phyloP scores from a whole-genome alignment of 2,888 invertebrate genomes.

The Eilema griseolum region DNA sequence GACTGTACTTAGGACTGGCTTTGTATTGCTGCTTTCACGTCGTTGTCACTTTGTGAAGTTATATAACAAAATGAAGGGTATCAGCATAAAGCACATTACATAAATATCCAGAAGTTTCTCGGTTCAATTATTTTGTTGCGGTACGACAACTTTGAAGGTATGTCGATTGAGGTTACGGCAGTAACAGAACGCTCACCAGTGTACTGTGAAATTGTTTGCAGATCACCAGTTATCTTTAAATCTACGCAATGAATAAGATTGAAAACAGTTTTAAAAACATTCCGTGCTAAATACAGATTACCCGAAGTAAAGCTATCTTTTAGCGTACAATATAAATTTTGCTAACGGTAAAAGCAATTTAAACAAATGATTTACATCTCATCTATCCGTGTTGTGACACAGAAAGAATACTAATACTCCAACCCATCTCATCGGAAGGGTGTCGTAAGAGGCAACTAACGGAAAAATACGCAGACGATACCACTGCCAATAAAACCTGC shows the following conservation, averaged over 20 bases:
- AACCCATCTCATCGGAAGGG: too few species aligned
- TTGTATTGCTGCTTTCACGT: slow-evolving; percentile 43
- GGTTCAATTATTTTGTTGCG: slow-evolving; percentile 6
- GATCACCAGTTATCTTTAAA: not conserved
- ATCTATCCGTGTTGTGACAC: too few species aligned
- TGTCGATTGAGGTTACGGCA: not conserved
- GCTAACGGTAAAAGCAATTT: too few species aligned
- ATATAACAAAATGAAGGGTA: slow-evolving; percentile 14
- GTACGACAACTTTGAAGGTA: not conserved
- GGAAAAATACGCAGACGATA: too few species aligned
- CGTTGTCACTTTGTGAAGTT: slow-evolving; percentile 23
- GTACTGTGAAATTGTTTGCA: not conserved
- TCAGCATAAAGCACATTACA: slow-evolving; percentile 31
- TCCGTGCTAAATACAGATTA: not conserved
- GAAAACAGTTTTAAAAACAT: not conserved
- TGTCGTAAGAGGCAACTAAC: too few species aligned
- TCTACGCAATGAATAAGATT: not conserved
- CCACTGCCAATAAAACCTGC: too few species aligned
- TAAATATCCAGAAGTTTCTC: slow-evolving; percentile 26
- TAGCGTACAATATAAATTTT: too few species aligned
- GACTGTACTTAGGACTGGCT: slow-evolving; percentile 31
- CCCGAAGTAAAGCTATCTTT: too few species aligned
- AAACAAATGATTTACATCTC: too few species aligned
- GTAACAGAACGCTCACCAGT: not conserved
- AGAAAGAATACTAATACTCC: too few species aligned